These are phyloP conservation scores for Palythoa caribaeorum DNA, from an alignment of 92 coral and sea anemone species.

Conservation along the genomic window DNA sequence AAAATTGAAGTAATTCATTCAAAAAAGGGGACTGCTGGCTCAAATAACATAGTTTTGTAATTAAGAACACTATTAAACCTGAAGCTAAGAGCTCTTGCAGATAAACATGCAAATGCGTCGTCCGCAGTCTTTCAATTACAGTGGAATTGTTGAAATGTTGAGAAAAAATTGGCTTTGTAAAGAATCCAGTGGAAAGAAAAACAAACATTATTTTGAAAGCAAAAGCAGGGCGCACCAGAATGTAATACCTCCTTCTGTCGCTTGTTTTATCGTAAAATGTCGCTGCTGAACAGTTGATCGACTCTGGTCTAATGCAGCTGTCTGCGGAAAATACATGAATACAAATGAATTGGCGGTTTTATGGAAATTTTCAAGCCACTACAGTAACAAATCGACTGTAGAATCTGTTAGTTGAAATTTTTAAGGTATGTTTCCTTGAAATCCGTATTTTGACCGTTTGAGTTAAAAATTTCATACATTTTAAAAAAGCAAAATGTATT, in stretches of 20 bases:
- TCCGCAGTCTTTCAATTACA: neutral
- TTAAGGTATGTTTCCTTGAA: too few species aligned
- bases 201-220: neutral
- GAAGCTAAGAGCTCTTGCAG: neutral
- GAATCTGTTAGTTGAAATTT: too few species aligned
- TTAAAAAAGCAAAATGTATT: too few species aligned
- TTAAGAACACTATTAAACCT: conserved; percentile 33
- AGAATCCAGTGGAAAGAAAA: conserved; percentile 17
- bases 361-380: neutral
- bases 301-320: conserved; percentile 2
- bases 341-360: conserved; percentile 3
- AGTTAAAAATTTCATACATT: too few species aligned
- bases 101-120: neutral
- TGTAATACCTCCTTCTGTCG: neutral
- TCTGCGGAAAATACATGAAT: conserved; percentile 23
- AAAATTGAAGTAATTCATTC: conserved; percentile 26
- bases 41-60: neutral
- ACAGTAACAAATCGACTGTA: too few species aligned
- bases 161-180: neutral
- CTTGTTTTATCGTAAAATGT: neutral
- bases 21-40: conserved; percentile 9
- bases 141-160: neutral
- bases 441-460: too few species aligned
- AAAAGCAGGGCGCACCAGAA: neutral
- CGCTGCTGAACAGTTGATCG: conserved; percentile 10